Base-by-base conservation (phyloP, 30 jellyfish, hydroid and myxozoan genomes). In the Chironex yamaguchii region DNA sequence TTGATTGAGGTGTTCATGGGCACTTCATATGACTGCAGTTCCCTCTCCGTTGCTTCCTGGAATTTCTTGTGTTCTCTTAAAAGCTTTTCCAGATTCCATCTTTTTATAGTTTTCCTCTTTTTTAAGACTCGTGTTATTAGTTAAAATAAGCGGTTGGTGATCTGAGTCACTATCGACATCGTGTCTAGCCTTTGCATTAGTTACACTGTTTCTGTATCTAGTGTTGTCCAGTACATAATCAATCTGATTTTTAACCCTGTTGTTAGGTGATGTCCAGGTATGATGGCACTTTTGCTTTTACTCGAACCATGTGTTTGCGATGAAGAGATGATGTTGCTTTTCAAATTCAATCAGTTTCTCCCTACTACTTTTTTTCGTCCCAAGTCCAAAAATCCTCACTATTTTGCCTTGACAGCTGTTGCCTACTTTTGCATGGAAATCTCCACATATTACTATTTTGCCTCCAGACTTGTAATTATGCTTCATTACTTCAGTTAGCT, bases 261-360 rank as follows among this genome's bases (percentile, higher is more conserved):
- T 11, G 67, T 66, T 67, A 3, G 80, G 80, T 12, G 80, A 23
- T 66, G 68, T n/a, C 80, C 68, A 66, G 4, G 67, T 66, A 26
- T 28, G 68, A 24, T 21, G 27, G 67, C 31, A 4, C 12, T 33
- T 69, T 22, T 6, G 21, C 24, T 20, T 30, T 34, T 69, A 67
- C 82, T 69, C 82, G 21, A 69, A 69, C 82, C 82, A 69, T 12
- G 82, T 69, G 36, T 29, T 69, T 2, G 71, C 4, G n/a, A 69
- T 0, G 12, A 69, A 3, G 3, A 34, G 82, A 2, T 34, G 26
- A 13, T 23, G 71, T 27, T 66, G 14, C 31, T 4, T 69, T 65
- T 67, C 33, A 67, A 69, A 69, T 3, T 69, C 82, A 12, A 69
- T 34, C 21, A 69, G 82, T 35, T 20, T 27, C 1, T 69, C 82